Base-by-base conservation (phyloP, 2,797 vertebrate species). In the Oreonectes daqikongensis region DNA sequence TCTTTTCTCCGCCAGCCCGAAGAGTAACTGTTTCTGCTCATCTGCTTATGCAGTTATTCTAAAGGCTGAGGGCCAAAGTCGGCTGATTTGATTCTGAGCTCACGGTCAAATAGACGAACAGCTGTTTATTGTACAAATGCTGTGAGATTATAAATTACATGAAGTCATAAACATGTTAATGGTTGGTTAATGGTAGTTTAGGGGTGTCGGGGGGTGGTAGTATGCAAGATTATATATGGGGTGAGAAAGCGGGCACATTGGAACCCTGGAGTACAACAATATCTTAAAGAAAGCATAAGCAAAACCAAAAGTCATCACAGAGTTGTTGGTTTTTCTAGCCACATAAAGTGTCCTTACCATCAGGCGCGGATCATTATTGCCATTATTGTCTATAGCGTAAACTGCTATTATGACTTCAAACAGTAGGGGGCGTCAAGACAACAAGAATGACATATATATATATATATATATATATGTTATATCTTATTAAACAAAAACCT, bases 401-500 rank as follows among this genome's bases (percentile, higher is more conserved):
- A 66, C 11, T 46, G 57, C 40, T 46, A 64, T 48, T 26, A 22
- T 15, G 17, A 5, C 4, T 22, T 38, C 2, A 38, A 67, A 53
- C 80, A 55, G 18, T 30, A 82, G 80, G 48, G 77, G 77, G 68
- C 78, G 65, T 61, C 57, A 77, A 4, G 26, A 44, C 24, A 70
- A 53, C 9, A 11, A 32, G 3, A 40, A 64, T 15, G 17, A 38
- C 35, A 22, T 22, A 3, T 20, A 50, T n/a, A n/a, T n/a, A n/a
- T n/a, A n/a, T n/a, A n/a, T n/a, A n/a, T n/a, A n/a, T n/a, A n/a
- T n/a, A n/a, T n/a, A n/a, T 55, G 5, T 14, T 12, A 14, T 6
- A 42, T 42, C 12, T 42, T 44, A 53, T 64, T 68, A 42, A 65
- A 44, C 12, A 17, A 24, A 66, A 28, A 46, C 1, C 12, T 26